These are phyloP conservation scores for Harpalus rubripes DNA, from an alignment of 2,888 invertebrate genomes.

Conservation along the genomic window DNA sequence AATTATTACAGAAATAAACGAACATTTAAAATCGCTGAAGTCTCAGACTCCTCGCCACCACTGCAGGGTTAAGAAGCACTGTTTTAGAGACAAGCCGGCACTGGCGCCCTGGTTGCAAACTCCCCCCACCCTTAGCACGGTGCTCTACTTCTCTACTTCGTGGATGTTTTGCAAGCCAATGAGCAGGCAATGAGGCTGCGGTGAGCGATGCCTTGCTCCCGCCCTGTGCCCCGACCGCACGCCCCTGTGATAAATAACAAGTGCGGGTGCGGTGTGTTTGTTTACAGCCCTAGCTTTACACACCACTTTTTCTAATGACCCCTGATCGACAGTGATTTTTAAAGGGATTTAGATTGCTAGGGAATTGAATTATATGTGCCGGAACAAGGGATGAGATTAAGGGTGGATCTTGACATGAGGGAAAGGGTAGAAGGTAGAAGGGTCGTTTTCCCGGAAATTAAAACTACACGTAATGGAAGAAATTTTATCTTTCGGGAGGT, in stretches of 20 bases:
- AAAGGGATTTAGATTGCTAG: constrained; percentile 39
- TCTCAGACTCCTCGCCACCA: too few species aligned
- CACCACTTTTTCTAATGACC: constrained; percentile 25
- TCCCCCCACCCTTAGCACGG: background rate
- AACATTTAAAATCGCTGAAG: too few species aligned
- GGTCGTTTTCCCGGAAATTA: too few species aligned
- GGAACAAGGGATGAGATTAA: background rate
- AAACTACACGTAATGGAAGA: too few species aligned
- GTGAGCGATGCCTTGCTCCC: constrained; percentile 40
- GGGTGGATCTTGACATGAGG: background rate
- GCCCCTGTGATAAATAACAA: constrained; percentile 59
- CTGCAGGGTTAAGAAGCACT: too few species aligned
- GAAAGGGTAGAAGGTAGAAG: background rate
- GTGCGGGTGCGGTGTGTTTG: constrained; percentile 39
- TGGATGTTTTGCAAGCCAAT: constrained; percentile 72
- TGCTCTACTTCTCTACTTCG: background rate
- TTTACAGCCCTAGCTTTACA: constrained; percentile 26
- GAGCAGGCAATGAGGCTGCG: constrained; percentile 69
- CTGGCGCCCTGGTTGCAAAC: too few species aligned
- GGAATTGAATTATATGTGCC: constrained; percentile 38
- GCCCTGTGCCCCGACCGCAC: constrained; percentile 9
- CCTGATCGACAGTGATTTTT: constrained; percentile 30
- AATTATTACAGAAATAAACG: too few species aligned
- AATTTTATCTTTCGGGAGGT: too few species aligned
- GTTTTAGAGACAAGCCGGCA: too few species aligned